These are phyloP conservation scores for Asbolus verrucosus DNA, from an alignment of 1,140 invertebrate genomes.

Conservation along the genomic window DNA sequence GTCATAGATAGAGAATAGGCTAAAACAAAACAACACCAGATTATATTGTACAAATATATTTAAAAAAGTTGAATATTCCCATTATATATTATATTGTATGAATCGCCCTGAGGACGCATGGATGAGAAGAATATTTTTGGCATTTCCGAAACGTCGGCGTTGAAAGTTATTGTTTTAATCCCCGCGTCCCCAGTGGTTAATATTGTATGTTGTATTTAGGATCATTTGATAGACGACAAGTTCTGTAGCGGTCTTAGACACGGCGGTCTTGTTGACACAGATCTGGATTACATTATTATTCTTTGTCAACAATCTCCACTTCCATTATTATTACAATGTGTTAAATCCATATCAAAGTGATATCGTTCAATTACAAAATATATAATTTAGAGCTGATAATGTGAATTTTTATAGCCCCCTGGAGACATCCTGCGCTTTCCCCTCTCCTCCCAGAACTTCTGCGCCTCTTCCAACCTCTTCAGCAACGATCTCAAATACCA, in stretches of 20 bases:
- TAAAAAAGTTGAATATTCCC: slow-evolving; percentile 59
- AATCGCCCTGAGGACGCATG: too few relatives aligned
- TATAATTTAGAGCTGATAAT: slow-evolving; percentile 52
- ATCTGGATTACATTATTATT: too few relatives aligned
- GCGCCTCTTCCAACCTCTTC: slow-evolving; percentile 10
- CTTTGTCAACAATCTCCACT: slow-evolving; percentile 17
- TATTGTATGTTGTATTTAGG: slow-evolving; percentile 62
- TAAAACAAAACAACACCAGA: slow-evolving; percentile 60
- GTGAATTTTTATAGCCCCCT: slow-evolving; percentile 12
- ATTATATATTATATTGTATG: slow-evolving; percentile 26
- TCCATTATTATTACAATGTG: slow-evolving; percentile 54
- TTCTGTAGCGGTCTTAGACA: slow-evolving; percentile 46
- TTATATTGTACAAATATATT: slow-evolving; percentile 62
- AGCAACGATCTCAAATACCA: slow-evolving; percentile 19
- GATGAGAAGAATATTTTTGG: too few relatives aligned
- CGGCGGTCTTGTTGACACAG: too few relatives aligned
- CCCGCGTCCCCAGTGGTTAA: slow-evolving; percentile 40
- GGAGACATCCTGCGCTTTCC: slow-evolving; percentile 5
- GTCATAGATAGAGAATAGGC: slow-evolving; percentile 56
- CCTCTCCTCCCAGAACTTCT: slow-evolving; percentile 6
- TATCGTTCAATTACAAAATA: slow-evolving; percentile 55
- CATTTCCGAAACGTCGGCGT: background rate
- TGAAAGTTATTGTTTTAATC: slow-evolving; percentile 4
- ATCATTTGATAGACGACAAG: too few relatives aligned
- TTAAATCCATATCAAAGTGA: slow-evolving; percentile 55